phyloP scores from a whole-genome alignment of 2,888 invertebrate genomes.

The Cerastoderma edule region DNA sequence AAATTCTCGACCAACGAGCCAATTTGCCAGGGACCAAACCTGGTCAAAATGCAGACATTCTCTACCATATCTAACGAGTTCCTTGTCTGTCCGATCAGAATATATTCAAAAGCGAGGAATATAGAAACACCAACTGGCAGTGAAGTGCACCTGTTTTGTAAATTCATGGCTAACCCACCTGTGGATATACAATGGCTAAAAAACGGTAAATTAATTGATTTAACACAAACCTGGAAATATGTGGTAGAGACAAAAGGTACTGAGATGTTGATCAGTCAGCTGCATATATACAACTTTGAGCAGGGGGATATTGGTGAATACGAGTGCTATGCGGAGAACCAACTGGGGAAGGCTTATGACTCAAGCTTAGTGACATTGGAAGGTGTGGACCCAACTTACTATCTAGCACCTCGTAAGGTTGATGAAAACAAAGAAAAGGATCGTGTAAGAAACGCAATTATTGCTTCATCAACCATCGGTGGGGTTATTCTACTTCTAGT shows the following conservation, averaged over 20 bases:
- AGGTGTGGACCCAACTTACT: slow-evolving; percentile 64
- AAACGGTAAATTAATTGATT: slow-evolving; percentile 61
- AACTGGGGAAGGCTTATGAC: slow-evolving; percentile 64
- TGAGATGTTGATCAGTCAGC: slow-evolving; percentile 60
- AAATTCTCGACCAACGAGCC: slow-evolving; percentile 64
- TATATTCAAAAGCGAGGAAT: slow-evolving; percentile 72
- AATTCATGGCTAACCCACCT: slow-evolving; percentile 72
- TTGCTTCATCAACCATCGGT: slow-evolving; percentile 72
- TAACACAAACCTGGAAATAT: slow-evolving; percentile 62
- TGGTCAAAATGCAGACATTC: slow-evolving; percentile 64
- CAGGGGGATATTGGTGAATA: slow-evolving; percentile 73
- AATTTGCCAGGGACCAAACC: slow-evolving; percentile 70
- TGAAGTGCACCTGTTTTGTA: slow-evolving; percentile 68
- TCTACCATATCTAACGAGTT: slow-evolving; percentile 66
- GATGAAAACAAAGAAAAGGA: slow-evolving; percentile 45
- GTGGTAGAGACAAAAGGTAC: slow-evolving; percentile 47
- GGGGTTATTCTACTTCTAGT: slow-evolving; percentile 71
- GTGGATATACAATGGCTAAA: slow-evolving; percentile 72
- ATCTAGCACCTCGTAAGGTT: slow-evolving; percentile 40
- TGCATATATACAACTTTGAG: slow-evolving; percentile 69
- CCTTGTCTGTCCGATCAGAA: slow-evolving; percentile 73
- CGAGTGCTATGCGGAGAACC: slow-evolving; percentile 73
- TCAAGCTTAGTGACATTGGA: slow-evolving; percentile 66
- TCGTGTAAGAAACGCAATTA: slow-evolving; percentile 64
- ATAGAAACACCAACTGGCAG: slow-evolving; percentile 58